Conservation (phyloP, 2,113 vertebrate genomes). For the Leptosomus discolor region DNA sequence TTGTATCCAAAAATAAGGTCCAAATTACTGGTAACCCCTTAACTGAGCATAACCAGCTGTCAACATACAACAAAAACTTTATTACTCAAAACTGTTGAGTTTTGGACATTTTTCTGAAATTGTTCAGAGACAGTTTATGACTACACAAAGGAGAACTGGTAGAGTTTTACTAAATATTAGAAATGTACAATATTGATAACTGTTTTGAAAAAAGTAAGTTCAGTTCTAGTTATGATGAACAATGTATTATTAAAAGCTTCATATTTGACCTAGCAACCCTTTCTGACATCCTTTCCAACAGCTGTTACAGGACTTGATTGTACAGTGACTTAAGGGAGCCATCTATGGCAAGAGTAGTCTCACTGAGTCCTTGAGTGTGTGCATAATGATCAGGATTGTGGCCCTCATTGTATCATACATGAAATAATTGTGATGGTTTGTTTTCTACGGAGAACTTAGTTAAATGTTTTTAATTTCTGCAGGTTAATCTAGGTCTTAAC, state of each 20-base stretch:
- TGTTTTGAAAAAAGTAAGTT: neutral
- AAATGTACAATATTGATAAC: neutral
- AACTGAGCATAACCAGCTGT: neutral
- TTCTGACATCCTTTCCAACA: neutral
- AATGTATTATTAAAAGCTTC: neutral
- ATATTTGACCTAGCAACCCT: neutral
- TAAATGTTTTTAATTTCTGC: slow-evolving; percentile 4
- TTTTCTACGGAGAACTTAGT: neutral
- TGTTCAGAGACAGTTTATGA: neutral
- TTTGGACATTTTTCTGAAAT: neutral
- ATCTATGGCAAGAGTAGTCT: neutral
- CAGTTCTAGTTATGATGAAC: neutral
- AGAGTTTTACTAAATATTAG: neutral
- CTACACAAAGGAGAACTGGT: neutral
- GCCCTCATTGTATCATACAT: neutral
- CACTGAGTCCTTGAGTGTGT: neutral
- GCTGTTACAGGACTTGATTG: neutral
- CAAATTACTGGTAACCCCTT: neutral
- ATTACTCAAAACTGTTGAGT: neutral
- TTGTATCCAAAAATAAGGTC: neutral
- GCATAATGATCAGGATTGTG: neutral
- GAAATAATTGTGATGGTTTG: neutral
- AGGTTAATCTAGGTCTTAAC: slow-evolving; percentile 83
- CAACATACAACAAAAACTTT: neutral
- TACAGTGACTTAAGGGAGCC: neutral